These are phyloP conservation scores for Eucera pruinosa DNA, from an alignment of 2,888 invertebrate species.

Conservation along the genomic window DNA sequence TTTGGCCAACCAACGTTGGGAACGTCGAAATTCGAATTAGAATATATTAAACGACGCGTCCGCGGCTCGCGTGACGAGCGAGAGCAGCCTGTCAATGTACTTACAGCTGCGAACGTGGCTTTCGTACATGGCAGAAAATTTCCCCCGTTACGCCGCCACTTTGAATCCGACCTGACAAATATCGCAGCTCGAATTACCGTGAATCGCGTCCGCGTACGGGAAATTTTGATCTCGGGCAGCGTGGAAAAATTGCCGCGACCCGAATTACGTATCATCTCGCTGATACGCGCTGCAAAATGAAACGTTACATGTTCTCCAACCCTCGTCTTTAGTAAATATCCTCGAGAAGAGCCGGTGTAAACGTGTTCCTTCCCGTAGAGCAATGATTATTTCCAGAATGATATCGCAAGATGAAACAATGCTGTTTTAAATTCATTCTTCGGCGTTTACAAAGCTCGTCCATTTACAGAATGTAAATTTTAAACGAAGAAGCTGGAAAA, in stretches of 20 bases:
- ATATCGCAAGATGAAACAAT: too few species aligned
- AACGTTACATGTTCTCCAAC: constrained; percentile 14
- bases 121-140: constrained; percentile 20
- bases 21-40: constrained; percentile 29
- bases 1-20: neutral
- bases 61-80: neutral
- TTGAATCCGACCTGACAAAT: constrained; percentile 36
- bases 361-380: too few species aligned
- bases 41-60: constrained; percentile 35
- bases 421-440: too few species aligned
- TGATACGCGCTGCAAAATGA: constrained; percentile 12
- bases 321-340: too few species aligned
- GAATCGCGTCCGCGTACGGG: constrained; percentile 20
- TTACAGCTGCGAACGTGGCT: constrained; percentile 6
- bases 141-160: constrained; percentile 6
- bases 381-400: too few species aligned
- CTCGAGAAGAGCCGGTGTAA: too few species aligned
- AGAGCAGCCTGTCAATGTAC: constrained; percentile 29
- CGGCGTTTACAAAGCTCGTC: too few species aligned
- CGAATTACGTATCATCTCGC: constrained; percentile 19
- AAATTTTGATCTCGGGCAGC: constrained; percentile 19
- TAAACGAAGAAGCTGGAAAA: too few species aligned
- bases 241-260: neutral
- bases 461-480: too few species aligned
- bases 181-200: constrained; percentile 51